These are phyloP conservation scores for Clytia hemisphaerica DNA, from an alignment of 30 jellyfish, hydroid and myxozoan genomes.

Conservation along the genomic window DNA sequence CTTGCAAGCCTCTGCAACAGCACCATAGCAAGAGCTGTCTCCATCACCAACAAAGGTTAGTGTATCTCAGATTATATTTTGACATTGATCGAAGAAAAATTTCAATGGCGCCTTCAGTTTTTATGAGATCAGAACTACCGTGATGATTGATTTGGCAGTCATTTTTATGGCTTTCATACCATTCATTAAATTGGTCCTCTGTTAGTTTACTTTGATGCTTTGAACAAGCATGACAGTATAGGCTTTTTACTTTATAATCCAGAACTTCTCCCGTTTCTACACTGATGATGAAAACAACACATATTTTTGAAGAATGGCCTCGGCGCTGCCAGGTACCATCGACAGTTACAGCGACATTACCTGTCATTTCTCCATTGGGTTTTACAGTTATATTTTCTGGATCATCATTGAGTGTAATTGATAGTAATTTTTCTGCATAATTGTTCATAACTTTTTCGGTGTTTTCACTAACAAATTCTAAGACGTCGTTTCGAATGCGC, in stretches of 20 bases:
- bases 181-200: neutral
- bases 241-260: slow-evolving; percentile 14
- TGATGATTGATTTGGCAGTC: slow-evolving; percentile 32
- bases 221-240: slow-evolving; percentile 20
- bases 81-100: slow-evolving; percentile 14
- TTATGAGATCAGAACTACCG: slow-evolving; percentile 30
- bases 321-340: slow-evolving; percentile 59
- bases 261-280: slow-evolving; percentile 33
- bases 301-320: slow-evolving; percentile 36
- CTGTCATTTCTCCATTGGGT: slow-evolving; percentile 6
- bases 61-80: neutral
- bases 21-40: slow-evolving; percentile 38
- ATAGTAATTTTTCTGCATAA: neutral
- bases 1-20: slow-evolving; percentile 7
- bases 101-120: slow-evolving; percentile 24
- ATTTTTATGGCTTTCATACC: slow-evolving; percentile 16
- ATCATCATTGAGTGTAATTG: neutral
- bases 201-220: neutral
- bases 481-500: too few species aligned
- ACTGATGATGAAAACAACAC: slow-evolving; percentile 35
- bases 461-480: too few species aligned
- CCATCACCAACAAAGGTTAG: slow-evolving; percentile 39
- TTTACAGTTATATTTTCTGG: slow-evolving; percentile 12
- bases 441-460: too few species aligned
- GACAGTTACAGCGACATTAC: slow-evolving; percentile 31